phyloP scores from a whole-genome alignment of 2,797 vertebrate genomes.

The Scolopax rusticola region DNA sequence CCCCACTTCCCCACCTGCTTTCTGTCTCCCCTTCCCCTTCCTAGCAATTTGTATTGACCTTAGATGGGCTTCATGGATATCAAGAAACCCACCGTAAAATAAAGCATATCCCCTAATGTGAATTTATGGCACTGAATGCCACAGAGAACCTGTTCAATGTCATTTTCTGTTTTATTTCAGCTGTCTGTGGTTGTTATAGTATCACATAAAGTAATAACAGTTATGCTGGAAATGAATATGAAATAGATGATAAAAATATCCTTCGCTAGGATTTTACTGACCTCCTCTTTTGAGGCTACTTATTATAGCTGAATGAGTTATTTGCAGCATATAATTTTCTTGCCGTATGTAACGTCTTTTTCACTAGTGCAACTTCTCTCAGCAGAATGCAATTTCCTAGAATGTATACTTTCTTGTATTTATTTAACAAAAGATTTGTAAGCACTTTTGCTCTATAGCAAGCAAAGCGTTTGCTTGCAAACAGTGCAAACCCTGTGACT shows the following conservation, averaged over 20 bases:
- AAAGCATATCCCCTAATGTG: conserved; percentile 28
- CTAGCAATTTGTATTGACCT: conserved; percentile 10
- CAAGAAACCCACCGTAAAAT: conserved; percentile 23
- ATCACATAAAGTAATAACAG: conserved; percentile 65
- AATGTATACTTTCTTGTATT: conserved; percentile 37
- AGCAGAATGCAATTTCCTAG: conserved; percentile 40
- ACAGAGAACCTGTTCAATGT: conserved; percentile 57
- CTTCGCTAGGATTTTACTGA: conserved; percentile 56
- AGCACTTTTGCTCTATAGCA: conserved; percentile 34
- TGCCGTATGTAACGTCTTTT: conserved; percentile 26
- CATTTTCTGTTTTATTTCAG: conserved; percentile 59
- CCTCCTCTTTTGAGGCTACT: conserved; percentile 59
- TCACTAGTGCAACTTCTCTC: not conserved
- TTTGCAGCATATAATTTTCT: conserved; percentile 64
- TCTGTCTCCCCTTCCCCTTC: not conserved
- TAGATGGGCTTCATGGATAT: conserved; percentile 33
- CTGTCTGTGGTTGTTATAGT: conserved; percentile 33
- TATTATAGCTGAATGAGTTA: conserved; percentile 67
- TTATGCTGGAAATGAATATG: conserved; percentile 61
- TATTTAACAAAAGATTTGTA: conserved; percentile 54
- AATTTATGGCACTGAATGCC: conserved; percentile 49
- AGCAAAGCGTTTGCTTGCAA: conserved; percentile 39
- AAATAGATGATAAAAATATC: conserved; percentile 67
- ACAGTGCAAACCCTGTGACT: not conserved
- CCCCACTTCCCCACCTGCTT: not conserved